A percentile compares a stretch with the other conserved stretches of the same genome.
phyloP scores from a whole-genome alignment of 1,140 invertebrate species.

The Hycleus cichorii region DNA sequence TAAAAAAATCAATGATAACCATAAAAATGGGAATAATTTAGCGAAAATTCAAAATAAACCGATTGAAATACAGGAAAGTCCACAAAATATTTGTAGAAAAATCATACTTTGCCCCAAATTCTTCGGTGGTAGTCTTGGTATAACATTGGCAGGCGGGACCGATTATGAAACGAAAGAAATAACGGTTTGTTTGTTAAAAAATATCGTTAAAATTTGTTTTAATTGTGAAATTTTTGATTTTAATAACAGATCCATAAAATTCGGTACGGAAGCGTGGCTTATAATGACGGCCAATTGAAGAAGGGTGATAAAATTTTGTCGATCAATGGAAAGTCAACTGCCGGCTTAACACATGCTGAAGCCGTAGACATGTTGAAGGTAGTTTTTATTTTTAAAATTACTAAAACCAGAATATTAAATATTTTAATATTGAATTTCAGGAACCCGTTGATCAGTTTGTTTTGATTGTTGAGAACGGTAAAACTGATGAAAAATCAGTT shows the following conservation, averaged over 20 bases:
- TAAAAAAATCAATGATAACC: neutral
- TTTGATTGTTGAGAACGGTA: slow-evolving; percentile 7
- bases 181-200: slow-evolving; percentile 52
- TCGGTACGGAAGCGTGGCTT: slow-evolving; percentile 73
- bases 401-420: neutral
- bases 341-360: slow-evolving; percentile 74
- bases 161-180: slow-evolving; percentile 89
- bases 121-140: slow-evolving; percentile 69
- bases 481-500: neutral
- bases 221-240: neutral
- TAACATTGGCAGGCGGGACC: slow-evolving; percentile 77
- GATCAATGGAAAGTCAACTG: slow-evolving; percentile 78
- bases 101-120: slow-evolving; percentile 43
- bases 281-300: slow-evolving; percentile 76
- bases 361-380: slow-evolving; percentile 81
- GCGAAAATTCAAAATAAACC: neutral
- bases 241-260: slow-evolving; percentile 72
- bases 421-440: neutral
- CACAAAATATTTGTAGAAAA: neutral
- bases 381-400: slow-evolving; percentile 12
- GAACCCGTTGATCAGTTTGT: slow-evolving; percentile 2
- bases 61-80: neutral
- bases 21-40: neutral
- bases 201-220: neutral
- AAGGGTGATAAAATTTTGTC: slow-evolving; percentile 81